phyloP scores from a whole-genome alignment of 1,140 invertebrate genomes.

The Wiebesia pumilae region DNA sequence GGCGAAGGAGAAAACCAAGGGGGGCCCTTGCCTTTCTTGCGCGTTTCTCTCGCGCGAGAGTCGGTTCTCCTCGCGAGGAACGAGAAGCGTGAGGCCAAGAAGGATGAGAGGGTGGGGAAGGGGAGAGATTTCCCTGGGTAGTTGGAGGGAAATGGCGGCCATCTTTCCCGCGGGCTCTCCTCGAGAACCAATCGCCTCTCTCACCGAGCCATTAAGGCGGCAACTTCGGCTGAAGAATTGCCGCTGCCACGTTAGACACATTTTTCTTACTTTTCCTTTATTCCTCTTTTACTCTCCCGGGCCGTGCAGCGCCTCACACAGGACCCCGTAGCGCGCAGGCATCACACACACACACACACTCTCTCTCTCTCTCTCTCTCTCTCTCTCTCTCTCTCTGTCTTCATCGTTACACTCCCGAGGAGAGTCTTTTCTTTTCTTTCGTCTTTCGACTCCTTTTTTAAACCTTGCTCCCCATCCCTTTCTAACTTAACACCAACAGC shows the following conservation, averaged over 20 bases:
- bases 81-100: conserved; percentile 26
- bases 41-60: neutral
- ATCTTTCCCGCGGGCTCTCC: conserved; percentile 74
- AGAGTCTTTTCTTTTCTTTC: conserved; percentile 28
- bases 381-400: neutral
- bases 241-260: conserved; percentile 75
- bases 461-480: conserved; percentile 49
- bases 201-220: conserved; percentile 72
- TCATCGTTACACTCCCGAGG: neutral
- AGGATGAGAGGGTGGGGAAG: conserved; percentile 53
- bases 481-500: neutral
- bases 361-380: neutral
- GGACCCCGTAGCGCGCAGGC: conserved; percentile 44
- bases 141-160: conserved; percentile 76
- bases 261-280: conserved; percentile 77
- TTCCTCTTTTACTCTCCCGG: conserved; percentile 63
- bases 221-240: conserved; percentile 76
- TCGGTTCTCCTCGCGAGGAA: conserved; percentile 31
- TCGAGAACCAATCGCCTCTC: conserved; percentile 75
- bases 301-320: neutral
- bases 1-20: conserved; percentile 48
- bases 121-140: conserved; percentile 68
- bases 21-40: conserved; percentile 45
- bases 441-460: conserved; percentile 35
- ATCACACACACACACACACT: conserved; percentile 41